Base-by-base conservation (phyloP, 2,888 invertebrate genomes). In the Hanleya hanleyi region DNA sequence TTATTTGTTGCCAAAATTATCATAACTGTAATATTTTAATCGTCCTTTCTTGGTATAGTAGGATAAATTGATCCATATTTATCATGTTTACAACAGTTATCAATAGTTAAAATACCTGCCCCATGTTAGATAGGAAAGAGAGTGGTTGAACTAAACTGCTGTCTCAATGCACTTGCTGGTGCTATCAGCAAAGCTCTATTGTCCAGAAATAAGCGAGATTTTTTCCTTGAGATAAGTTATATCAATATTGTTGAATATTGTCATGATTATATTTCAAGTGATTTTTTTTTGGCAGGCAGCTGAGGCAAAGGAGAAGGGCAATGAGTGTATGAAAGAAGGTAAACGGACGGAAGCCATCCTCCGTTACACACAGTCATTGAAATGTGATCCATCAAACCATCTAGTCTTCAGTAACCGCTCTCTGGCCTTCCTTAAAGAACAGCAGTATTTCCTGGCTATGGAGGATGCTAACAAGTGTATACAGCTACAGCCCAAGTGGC, bases 381-480 rank as follows among this genome's bases (percentile, higher is more conserved):
- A 95, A 90, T 87, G 94, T 81, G 94, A 95, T 80, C 93, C 94
- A 9, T 92, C 92, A 76, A 95, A 95, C 91, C 93, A 93, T 86
- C 92, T 94, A 22, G 89, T 96, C 62, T 94, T 94, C 90, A 95
- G 95, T 86, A 96, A 96, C 89, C 92, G 96, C 86, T 96, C 96
- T 5, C 93, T 94, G 86, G 95, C 95, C 15, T 96, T 95, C 90
- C 91, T 96, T 41, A 95, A 95, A 90, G 91, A 95, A 80, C 93
- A 95, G 83, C 95, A 95, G 87, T 95, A 94, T 90, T 94, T 94
- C 89, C 93, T 94, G 80, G 94, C 96, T 0, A 91, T 95, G 82
- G 93, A 95, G 88, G 96, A 96, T 92, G 96, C 96, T 1, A 93
- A 94, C 84, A 93, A 94, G 89, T 94, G 94, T 2, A 95, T 96